These are phyloP conservation scores for Pangasius djambal DNA, from an alignment of 2,797 vertebrate genomes.

Conservation along the genomic window DNA sequence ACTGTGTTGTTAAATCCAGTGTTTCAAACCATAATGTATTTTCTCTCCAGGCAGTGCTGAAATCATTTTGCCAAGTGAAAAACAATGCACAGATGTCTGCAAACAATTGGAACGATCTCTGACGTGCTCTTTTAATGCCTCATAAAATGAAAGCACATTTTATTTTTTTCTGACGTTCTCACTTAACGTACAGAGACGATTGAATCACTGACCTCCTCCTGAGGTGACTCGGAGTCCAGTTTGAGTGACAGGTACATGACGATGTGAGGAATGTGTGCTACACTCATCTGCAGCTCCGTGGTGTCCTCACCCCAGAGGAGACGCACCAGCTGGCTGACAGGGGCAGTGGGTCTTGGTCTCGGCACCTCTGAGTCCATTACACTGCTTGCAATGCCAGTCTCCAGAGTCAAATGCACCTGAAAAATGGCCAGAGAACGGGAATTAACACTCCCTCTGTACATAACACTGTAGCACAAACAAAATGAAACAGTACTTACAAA, in stretches of 20 bases:
- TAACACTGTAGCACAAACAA: neutral
- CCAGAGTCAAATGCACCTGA: slow-evolving; percentile 92
- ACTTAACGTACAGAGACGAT: neutral
- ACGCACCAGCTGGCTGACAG: slow-evolving; percentile 83
- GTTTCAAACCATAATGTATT: neutral
- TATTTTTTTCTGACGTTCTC: neutral
- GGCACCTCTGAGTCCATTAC: slow-evolving; percentile 23
- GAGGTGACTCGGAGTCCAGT: slow-evolving; percentile 81
- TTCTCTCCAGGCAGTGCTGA: neutral
- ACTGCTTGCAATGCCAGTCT: slow-evolving; percentile 74
- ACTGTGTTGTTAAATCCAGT: neutral
- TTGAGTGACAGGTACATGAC: slow-evolving; percentile 90
- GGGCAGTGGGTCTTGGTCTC: slow-evolving; percentile 66
- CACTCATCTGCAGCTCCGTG: slow-evolving; percentile 76
- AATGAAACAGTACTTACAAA: neutral
- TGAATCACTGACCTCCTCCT: slow-evolving; percentile 84
- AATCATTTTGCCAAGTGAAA: neutral
- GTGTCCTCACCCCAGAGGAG: slow-evolving; percentile 87
- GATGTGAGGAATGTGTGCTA: slow-evolving; percentile 81
- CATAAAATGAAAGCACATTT: neutral
- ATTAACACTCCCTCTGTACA: neutral
- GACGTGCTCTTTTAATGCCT: neutral
- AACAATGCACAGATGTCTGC: neutral
- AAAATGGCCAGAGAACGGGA: neutral
- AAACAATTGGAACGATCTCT: neutral